Percentiles rank a stretch among this genome's conserved stretches.
Evolutionary conservation across 2,888 invertebrate genomes (phyloP).

Genomic region (Lagria hirta): DNA sequence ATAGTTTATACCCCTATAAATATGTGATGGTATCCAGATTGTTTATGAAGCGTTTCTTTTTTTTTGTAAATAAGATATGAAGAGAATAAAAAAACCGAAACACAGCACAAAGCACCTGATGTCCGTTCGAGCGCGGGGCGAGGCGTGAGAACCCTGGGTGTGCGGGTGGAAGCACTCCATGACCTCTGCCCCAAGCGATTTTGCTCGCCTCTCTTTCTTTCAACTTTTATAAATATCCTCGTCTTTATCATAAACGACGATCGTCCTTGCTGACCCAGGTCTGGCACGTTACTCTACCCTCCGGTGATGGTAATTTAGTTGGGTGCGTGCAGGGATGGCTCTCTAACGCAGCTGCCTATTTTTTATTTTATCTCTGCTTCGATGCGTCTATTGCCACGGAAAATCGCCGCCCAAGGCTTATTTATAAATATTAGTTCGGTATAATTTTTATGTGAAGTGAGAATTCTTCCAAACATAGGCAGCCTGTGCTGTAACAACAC

Average conservation of each 20-base stretch:
- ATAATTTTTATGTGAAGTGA: constrained; percentile 24
- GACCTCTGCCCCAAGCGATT: constrained; percentile 36
- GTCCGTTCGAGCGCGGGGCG: constrained; percentile 21
- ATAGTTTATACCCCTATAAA: no score
- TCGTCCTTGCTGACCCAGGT: constrained; percentile 28
- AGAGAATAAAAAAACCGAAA: constrained; percentile 19
- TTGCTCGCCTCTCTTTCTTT: constrained; percentile 23
- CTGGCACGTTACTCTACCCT: constrained; percentile 28
- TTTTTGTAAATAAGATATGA: no score
- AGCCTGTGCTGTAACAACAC: no score
- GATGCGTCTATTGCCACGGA: constrained; percentile 19
- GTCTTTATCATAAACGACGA: constrained; percentile 26
- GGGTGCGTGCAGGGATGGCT: constrained; percentile 39
- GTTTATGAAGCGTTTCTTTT: no score
- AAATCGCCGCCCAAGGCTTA: constrained; percentile 21
- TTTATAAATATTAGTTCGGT: constrained; percentile 28
- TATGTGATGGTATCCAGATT: no score
- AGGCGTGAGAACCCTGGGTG: constrained; percentile 39
- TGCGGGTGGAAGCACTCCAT: constrained; percentile 36
- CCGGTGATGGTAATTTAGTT: constrained; percentile 33
- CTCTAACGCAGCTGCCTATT: constrained; percentile 37
- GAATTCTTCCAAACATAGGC: no score
- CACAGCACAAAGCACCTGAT: constrained; percentile 31
- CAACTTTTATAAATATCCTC: constrained; percentile 2
- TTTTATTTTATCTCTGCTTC: constrained; percentile 19